Percentiles rank a stretch among this genome's conserved stretches.
phyloP scores from a whole-genome alignment of 2,797 vertebrate species.

The Mormyrops boulengeri region DNA sequence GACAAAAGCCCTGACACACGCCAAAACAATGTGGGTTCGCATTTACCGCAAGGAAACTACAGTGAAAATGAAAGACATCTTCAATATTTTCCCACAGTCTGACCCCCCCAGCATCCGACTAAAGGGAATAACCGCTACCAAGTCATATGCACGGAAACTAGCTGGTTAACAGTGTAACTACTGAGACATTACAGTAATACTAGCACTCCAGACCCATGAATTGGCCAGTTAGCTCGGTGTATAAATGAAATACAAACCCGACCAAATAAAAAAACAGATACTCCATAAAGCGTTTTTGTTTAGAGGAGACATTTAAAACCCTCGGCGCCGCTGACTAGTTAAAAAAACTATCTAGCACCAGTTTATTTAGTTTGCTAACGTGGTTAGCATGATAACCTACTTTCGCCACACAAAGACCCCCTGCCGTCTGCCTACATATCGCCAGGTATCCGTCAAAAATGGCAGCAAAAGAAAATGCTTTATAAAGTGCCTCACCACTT shows the following conservation, averaged over 20 bases:
- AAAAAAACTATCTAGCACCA: neutral
- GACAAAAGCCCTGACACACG: neutral
- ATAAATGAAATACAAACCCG: neutral
- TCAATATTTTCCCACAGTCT: neutral
- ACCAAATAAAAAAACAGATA: neutral
- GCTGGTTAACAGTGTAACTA: neutral
- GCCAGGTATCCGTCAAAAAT: constrained; percentile 3
- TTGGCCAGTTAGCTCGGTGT: neutral
- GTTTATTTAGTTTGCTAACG: neutral
- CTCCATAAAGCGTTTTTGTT: neutral
- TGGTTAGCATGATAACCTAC: neutral
- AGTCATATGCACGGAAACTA: neutral
- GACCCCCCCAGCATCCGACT: neutral
- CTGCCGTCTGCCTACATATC: neutral
- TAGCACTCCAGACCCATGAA: neutral
- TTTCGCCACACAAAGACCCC: constrained; percentile 5
- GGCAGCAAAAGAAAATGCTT: neutral
- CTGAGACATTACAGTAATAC: neutral
- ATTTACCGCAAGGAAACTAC: neutral
- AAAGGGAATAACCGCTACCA: neutral
- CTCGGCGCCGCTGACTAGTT: neutral
- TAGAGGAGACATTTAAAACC: neutral
- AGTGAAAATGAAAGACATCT: neutral
- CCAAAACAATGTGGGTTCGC: neutral
- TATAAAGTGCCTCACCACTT: neutral